phyloP scores from a whole-genome alignment of 2,888 invertebrate species.

The Phorcus lineatus region DNA sequence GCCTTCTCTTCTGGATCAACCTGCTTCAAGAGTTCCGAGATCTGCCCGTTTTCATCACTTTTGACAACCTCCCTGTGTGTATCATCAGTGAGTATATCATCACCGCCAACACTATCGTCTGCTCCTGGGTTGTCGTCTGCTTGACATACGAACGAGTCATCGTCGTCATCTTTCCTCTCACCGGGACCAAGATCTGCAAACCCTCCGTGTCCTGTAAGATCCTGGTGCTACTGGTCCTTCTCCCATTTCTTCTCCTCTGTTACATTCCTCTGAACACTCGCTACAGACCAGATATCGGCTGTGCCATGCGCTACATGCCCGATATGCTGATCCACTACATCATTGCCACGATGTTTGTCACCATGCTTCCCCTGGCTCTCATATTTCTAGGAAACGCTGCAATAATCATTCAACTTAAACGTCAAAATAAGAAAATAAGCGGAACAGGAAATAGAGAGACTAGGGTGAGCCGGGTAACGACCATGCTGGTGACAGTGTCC shows the following conservation, averaged over 20 bases:
- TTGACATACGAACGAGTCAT: conserved; percentile 31
- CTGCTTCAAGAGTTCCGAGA: conserved; percentile 16
- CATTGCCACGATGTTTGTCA: conserved; percentile 36
- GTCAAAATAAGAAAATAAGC: neutral
- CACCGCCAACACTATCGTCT: conserved; percentile 32
- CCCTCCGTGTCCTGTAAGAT: conserved; percentile 19
- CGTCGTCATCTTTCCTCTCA: conserved; percentile 31
- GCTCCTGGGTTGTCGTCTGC: conserved; percentile 38
- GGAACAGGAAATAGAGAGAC: neutral
- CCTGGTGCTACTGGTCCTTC: neutral
- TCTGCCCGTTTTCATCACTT: neutral
- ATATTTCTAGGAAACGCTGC: conserved; percentile 28
- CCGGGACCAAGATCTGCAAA: conserved; percentile 14
- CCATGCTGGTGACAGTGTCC: conserved; percentile 36
- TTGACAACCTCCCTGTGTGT: conserved; percentile 14
- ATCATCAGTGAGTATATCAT: conserved; percentile 30
- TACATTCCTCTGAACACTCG: conserved; percentile 29
- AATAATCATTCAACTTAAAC: conserved; percentile 30
- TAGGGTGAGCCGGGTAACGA: conserved; percentile 25
- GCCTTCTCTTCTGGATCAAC: conserved; percentile 35
- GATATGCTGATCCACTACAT: conserved; percentile 30
- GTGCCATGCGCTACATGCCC: conserved; percentile 28
- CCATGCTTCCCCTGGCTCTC: conserved; percentile 27
- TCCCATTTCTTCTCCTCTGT: conserved; percentile 6
- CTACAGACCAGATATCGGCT: conserved; percentile 24